These are phyloP conservation scores for Leptodirus hochenwartii DNA, from an alignment of 2,888 invertebrate genomes.

Conservation along the genomic window DNA sequence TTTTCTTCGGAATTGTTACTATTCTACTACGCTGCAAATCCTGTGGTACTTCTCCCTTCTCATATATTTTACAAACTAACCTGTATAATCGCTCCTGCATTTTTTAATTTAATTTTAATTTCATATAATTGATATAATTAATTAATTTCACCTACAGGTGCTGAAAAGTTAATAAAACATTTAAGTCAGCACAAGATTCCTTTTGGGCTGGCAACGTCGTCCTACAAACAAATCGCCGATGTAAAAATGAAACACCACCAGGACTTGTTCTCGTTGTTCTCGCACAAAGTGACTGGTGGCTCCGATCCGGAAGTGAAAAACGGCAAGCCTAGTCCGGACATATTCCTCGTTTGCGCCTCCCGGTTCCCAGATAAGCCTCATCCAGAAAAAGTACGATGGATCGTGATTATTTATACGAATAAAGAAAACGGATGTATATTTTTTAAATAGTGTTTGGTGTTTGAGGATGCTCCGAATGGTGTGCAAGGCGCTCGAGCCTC, in stretches of 20 bases:
- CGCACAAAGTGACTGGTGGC: conserved; percentile 41
- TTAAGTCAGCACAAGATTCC: conserved; percentile 40
- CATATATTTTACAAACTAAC: too few relatives aligned
- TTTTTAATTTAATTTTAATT: neutral
- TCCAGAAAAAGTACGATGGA: conserved; percentile 20
- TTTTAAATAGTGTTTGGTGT: conserved; percentile 34
- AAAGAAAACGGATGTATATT: too few relatives aligned
- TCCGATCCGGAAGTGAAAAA: conserved; percentile 45
- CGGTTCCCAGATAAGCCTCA: conserved; percentile 35
- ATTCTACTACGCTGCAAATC: neutral
- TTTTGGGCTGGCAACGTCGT: conserved; percentile 51
- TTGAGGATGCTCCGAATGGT: conserved; percentile 50
- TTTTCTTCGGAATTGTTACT: too few relatives aligned
- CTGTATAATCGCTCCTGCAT: too few relatives aligned
- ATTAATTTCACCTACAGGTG: conserved; percentile 26
- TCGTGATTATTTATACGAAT: too few relatives aligned
- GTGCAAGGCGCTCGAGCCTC: conserved; percentile 37
- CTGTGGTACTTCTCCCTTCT: neutral
- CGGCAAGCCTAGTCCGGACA: conserved; percentile 57
- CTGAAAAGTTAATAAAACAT: conserved; percentile 39
- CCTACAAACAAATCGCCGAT: conserved; percentile 34
- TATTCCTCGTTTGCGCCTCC: conserved; percentile 41
- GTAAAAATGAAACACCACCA: conserved; percentile 33
- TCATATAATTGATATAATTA: neutral
- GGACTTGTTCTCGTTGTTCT: conserved; percentile 32